Evolutionary conservation across 2,113 vertebrate species (phyloP).

Genomic region (Propithecus coquereli): DNA sequence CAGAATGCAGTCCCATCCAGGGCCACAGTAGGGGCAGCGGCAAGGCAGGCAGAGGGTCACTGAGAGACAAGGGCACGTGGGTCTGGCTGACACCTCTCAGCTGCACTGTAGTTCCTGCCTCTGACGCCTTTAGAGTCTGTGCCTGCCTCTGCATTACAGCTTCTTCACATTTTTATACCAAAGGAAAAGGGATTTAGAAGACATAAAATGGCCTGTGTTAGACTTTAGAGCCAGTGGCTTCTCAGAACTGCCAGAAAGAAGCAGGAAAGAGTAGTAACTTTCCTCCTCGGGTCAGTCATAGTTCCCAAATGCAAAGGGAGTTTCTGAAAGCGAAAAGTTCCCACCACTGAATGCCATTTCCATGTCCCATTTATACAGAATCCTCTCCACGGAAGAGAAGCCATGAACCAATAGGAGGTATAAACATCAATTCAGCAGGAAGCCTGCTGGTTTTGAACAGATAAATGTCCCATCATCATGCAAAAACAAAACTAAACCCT

Average conservation of each 20-base stretch:
- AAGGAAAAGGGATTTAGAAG: background rate
- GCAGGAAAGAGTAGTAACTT: background rate
- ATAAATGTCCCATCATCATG: background rate
- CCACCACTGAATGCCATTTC: background rate
- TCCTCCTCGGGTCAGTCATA: rapidly evolving
- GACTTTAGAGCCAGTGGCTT: background rate
- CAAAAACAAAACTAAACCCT: background rate
- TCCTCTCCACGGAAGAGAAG: background rate
- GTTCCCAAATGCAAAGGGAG: background rate
- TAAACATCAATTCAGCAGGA: background rate
- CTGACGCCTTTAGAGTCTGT: background rate
- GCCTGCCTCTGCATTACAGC: background rate
- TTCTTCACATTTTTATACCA: background rate
- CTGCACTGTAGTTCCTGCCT: background rate
- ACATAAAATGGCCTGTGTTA: background rate
- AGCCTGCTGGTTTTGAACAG: background rate
- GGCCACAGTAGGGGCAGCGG: rapidly evolving
- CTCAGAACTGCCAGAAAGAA: background rate
- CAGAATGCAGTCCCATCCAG: background rate
- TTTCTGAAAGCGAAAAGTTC: background rate
- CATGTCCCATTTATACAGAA: background rate
- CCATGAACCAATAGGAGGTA: background rate
- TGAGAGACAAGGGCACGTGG: background rate
- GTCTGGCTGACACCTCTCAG: background rate
- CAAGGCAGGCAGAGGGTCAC: background rate